Evolutionary conservation across 2,888 invertebrate genomes (phyloP), one percentile per base, ranked within the genome.

Genomic region (Serrognathus titanus): DNA sequence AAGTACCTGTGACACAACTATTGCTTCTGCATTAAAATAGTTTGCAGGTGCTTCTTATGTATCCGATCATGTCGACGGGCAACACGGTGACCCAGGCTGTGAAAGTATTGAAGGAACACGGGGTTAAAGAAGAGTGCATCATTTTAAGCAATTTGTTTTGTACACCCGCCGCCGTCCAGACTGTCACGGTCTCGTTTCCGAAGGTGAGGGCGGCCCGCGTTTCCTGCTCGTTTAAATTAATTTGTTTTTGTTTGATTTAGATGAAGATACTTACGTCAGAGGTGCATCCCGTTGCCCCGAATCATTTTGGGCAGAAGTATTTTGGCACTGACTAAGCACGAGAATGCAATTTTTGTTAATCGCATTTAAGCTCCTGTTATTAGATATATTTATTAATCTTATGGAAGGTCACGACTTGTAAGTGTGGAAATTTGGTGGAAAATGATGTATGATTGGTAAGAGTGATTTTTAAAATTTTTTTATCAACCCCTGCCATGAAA

Each of bases 1-100:
- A n/a, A n/a, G n/a, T n/a, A n/a, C n/a, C n/a, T n/a, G n/a, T n/a
- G n/a, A n/a, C n/a, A n/a, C 2, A 11, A 45, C n/a, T 2, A 5
- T 12, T 2, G 13, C 2, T 16, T 24, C 10, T 1, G 7, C 7
- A 31, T 49, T 39, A 39, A 8, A n/a, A 7, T 11, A 1, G 5
- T 5, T 60, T 70, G 3, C 51, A 76, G 75, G 95, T 98, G 40
- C 81, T 99, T 45, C 83, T 99, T 2, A 96, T 99, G 94, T 99
- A 99, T 79, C 98, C 98, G 8, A 98, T 98, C 55, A 96, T 99
- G 94, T 95, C 96, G 61, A 96, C 97, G 0, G 98, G 99, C 1
- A 97, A 97, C 75, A 98, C 98, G 46, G 96, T 98, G 5, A 88
- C 87, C 67, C 87, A 89, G 84, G 97, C 98, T 0, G 92, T 98